These are phyloP conservation scores for Micronycteris hirsuta DNA, from an alignment of 2,113 vertebrate genomes.

Conservation along the genomic window DNA sequence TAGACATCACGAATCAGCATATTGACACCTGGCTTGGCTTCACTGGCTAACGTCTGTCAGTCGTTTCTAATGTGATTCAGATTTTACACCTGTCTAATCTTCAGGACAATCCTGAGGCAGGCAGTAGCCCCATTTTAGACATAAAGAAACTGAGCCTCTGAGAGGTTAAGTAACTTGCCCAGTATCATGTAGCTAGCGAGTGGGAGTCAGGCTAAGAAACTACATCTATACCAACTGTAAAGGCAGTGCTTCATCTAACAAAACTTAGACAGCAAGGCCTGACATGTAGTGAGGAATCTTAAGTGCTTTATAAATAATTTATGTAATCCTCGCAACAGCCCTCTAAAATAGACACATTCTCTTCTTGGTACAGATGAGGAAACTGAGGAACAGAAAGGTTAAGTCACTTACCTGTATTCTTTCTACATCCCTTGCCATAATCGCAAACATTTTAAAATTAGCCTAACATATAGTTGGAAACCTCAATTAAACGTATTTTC, in stretches of 20 bases:
- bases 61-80: neutral
- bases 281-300: neutral
- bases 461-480: neutral
- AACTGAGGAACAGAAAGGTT: neutral
- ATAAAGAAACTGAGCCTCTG: neutral
- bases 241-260: neutral
- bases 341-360: neutral
- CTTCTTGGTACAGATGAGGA: neutral
- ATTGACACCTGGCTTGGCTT: neutral
- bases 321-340: neutral
- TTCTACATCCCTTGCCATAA: neutral
- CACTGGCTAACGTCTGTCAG: neutral
- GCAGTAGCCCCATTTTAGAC: neutral
- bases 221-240: neutral
- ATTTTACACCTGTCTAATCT: neutral
- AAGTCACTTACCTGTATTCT: neutral
- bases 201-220: neutral
- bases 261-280: neutral
- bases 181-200: neutral
- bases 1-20: neutral
- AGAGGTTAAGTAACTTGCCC: neutral
- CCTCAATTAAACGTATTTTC: neutral
- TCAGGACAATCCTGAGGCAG: neutral
- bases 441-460: slow-evolving; percentile 21
- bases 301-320: neutral